Percentiles rank a stretch among this genome's conserved stretches.
Evolutionary conservation across 2,797 vertebrate species (phyloP).

Genomic region (Iguana delicatissima): DNA sequence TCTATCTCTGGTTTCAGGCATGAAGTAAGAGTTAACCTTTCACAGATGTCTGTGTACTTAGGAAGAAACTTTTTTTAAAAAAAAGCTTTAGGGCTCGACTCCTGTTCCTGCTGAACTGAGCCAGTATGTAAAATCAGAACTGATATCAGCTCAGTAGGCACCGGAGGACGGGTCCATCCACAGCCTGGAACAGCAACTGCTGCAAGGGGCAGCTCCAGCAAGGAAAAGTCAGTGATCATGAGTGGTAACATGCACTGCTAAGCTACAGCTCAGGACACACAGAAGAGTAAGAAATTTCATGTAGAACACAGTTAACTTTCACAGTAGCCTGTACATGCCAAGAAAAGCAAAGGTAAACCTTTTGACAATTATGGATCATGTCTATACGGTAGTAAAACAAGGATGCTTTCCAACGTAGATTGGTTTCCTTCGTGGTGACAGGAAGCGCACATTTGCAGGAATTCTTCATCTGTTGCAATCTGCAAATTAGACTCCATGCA

Average conservation of each 20-base stretch:
- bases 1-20: conserved; percentile 26
- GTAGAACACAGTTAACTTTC: conserved; percentile 45
- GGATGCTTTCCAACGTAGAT: neutral
- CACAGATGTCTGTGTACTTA: conserved; percentile 50
- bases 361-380: conserved; percentile 1
- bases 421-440: conserved; percentile 27
- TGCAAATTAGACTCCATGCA: neutral
- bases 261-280: conserved; percentile 66
- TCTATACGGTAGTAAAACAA: neutral
- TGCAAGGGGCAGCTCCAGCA: conserved; percentile 39
- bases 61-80: conserved; percentile 46
- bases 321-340: conserved; percentile 32
- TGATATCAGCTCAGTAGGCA: conserved; percentile 99
- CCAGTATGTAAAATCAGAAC: conserved; percentile 96
- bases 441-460: neutral
- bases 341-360: conserved; percentile 26
- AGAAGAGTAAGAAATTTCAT: conserved; percentile 15
- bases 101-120: conserved; percentile 99
- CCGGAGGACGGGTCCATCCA: conserved; percentile 90
- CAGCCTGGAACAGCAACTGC: conserved; percentile 70
- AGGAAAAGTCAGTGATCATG: conserved; percentile 40
- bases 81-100: conserved; percentile 89
- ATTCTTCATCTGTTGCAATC: conserved; percentile 37
- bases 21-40: conserved; percentile 43
- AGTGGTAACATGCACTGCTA: conserved; percentile 27